These are phyloP conservation scores for Agrochola lota DNA, from an alignment of 2,888 invertebrate species.

Conservation along the genomic window DNA sequence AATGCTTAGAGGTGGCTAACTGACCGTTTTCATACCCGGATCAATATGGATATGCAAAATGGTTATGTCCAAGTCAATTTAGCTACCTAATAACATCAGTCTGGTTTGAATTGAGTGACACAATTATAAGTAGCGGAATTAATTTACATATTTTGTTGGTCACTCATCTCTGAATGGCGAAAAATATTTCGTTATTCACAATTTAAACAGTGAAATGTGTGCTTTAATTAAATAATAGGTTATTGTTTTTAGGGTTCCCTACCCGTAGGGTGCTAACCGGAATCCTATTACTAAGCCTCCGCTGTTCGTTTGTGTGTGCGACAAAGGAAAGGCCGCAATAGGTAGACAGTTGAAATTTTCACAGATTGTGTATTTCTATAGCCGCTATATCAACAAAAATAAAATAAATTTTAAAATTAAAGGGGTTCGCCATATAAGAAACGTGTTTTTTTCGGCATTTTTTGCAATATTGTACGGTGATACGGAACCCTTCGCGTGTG, in stretches of 20 bases:
- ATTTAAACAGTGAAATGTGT: conserved; percentile 36
- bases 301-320: no score
- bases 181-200: conserved; percentile 29
- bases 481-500: no score
- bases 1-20: background rate
- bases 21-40: conserved; percentile 20
- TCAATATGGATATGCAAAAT: conserved; percentile 49
- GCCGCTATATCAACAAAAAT: no score
- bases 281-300: no score
- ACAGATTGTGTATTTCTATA: no score
- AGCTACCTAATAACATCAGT: conserved; percentile 43
- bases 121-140: conserved; percentile 59
- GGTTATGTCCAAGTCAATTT: conserved; percentile 34
- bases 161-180: conserved; percentile 45
- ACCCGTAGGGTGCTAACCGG: no score
- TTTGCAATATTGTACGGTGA: no score
- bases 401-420: no score
- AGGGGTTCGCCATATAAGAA: no score
- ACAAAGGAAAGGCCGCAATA: no score
- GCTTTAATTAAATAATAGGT: conserved; percentile 11
- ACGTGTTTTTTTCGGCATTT: no score
- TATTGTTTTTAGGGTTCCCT: background rate
- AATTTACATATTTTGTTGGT: conserved; percentile 61
- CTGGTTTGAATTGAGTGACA: conserved; percentile 57
- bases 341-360: no score